Evolutionary conservation across 2,113 vertebrate species (phyloP), one percentile per base, ranked within the genome.

Genomic region (Dasyornis broadbenti): DNA sequence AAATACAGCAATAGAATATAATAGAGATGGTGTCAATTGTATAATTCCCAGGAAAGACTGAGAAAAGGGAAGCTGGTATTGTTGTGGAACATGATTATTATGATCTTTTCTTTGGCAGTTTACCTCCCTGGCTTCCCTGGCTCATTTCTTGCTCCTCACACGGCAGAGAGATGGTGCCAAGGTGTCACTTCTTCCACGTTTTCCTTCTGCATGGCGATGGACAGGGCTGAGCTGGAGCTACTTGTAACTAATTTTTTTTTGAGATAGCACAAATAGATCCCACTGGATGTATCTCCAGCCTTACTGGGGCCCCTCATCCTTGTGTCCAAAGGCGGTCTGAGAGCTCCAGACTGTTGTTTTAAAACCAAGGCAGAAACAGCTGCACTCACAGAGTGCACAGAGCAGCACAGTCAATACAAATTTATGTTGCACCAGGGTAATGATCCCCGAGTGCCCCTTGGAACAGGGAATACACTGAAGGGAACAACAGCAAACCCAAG

Each of bases 221-320:
- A 33, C 22, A 2, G 1, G 6, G 21, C 5, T 37, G 22, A 89
- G 7, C 33, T 40, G 84, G 49, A 66, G 11, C 70, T 71, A 10
- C 44, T 56, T 22, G 5, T 26, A 56, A 52, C 4, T 3, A 7
- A 7, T 10, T 6, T 0, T 9, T 56, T 47, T 59, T 54, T 0
- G 28, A 75, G 56, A 8, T 6, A 82, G 3, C 4, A 4, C 52
- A 9, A 35, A 65, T 1, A 4, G 28, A 49, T n/a, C 27, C 20
- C 65, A 56, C 13, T 52, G 50, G 61, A 33, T 0, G 0, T 13
- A 26, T 23, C 54, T 31, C 50, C 39, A 69, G 57, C 71, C n/a
- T 49, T 8, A 11, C 15, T 61, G 33, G 26, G 33, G 10, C 0
- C 0, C 24, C 54, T 61, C 33, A 33, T 33, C 15, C 40, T 64